Evolutionary conservation across 2,113 vertebrate species (phyloP).

Genomic region (Chiloscyllium plagiosum): DNA sequence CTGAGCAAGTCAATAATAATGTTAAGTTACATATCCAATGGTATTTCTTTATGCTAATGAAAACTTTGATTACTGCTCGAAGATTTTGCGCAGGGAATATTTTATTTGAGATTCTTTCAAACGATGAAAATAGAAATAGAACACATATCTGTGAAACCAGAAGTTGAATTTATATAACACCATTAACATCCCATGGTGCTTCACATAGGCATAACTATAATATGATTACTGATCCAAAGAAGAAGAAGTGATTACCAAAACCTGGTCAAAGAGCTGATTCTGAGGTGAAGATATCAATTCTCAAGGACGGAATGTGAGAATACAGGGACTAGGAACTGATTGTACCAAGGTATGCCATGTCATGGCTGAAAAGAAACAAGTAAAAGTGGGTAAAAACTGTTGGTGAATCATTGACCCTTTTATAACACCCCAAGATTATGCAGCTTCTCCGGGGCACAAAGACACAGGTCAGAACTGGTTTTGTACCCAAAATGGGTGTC

Average conservation of each 20-base stretch:
- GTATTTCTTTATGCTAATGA: not conserved
- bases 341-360: not conserved
- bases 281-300: not conserved
- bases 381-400: not conserved
- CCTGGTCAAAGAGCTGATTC: not conserved
- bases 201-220: not conserved
- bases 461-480: not conserved
- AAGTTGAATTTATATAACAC: not conserved
- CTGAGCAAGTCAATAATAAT: not conserved
- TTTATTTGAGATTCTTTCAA: not conserved
- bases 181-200: not conserved
- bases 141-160: not conserved
- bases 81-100: not conserved
- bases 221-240: not conserved
- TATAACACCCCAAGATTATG: not conserved
- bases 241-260: not conserved
- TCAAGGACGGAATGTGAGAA: not conserved
- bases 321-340: not conserved
- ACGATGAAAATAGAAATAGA: not conserved
- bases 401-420: not conserved
- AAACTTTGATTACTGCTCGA: not conserved
- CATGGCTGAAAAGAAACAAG: not conserved
- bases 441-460: not conserved
- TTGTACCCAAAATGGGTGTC: not conserved
- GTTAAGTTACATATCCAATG: not conserved